A percentile compares a stretch with the other conserved stretches of the same genome.
phyloP scores from a whole-genome alignment of 2,888 invertebrate genomes.

The Amphipyra berbera region DNA sequence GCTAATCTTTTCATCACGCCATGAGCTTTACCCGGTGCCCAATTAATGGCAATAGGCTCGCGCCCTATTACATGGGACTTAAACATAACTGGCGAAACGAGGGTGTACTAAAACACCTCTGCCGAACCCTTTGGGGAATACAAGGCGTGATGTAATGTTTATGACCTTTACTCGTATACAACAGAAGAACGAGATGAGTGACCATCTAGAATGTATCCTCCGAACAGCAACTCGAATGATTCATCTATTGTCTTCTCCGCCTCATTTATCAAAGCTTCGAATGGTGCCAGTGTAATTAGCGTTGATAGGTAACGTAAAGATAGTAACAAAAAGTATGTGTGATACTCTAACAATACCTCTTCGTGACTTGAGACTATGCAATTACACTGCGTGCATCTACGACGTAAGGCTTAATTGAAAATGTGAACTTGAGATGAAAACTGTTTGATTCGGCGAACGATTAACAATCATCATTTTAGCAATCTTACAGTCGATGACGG shows the following conservation, averaged over 20 bases:
- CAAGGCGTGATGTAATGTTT: no score
- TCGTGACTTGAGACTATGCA: constrained; percentile 5
- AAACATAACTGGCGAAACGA: no score
- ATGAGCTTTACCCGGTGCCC: no score
- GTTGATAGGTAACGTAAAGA: constrained; percentile 2
- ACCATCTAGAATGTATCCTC: no score
- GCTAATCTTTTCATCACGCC: no score
- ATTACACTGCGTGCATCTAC: constrained; percentile 11
- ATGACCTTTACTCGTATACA: no score
- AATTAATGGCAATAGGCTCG: no score
- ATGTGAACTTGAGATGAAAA: constrained; percentile 34
- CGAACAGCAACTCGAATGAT: background rate
- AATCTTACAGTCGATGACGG: no score
- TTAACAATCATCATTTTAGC: background rate
- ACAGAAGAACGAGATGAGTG: no score
- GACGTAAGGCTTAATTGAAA: constrained; percentile 24
- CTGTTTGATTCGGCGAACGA: constrained; percentile 3
- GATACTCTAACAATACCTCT: constrained; percentile 19
- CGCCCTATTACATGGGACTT: no score
- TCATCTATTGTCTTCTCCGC: background rate
- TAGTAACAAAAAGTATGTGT: constrained; percentile 8
- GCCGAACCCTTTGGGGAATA: no score
- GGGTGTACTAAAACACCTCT: no score
- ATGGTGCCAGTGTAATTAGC: background rate
- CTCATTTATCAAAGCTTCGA: background rate